Evolutionary conservation across 2,113 vertebrate genomes (phyloP).

Genomic region (Plecotus auritus): DNA sequence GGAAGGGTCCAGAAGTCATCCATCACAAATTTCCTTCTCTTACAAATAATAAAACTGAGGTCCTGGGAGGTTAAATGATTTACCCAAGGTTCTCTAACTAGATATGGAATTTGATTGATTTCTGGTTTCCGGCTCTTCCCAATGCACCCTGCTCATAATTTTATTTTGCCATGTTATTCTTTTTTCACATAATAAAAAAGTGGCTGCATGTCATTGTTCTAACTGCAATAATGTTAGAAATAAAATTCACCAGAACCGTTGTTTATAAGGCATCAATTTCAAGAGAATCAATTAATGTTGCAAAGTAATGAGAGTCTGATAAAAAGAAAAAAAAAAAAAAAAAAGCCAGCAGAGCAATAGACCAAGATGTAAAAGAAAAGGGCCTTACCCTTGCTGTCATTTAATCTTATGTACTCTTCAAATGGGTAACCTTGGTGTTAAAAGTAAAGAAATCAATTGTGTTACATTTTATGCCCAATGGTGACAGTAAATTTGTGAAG

Average conservation of each 20-base stretch:
- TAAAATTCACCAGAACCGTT: constrained; percentile 11
- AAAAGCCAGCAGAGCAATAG: neutral
- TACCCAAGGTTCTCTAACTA: neutral
- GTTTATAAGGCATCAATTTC: constrained; percentile 32
- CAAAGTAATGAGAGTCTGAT: constrained; percentile 14
- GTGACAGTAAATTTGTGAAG: constrained; percentile 45
- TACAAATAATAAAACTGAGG: constrained; percentile 6
- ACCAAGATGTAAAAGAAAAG: constrained; percentile 5
- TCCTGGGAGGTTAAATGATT: neutral
- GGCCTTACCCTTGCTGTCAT: neutral
- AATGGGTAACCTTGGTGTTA: constrained; percentile 30
- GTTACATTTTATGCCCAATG: constrained; percentile 28
- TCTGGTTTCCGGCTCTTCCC: neutral
- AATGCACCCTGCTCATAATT: neutral
- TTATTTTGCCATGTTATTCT: neutral
- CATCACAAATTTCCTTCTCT: neutral
- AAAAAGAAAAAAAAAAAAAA: too few relatives aligned
- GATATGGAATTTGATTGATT: neutral
- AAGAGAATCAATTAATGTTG: constrained; percentile 46
- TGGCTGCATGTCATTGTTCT: neutral
- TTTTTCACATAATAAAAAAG: neutral
- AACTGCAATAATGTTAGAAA: neutral
- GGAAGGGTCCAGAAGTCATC: neutral
- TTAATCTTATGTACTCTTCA: constrained; percentile 46
- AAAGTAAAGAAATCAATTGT: constrained; percentile 57